Base-by-base conservation (phyloP, 2,113 vertebrate species). In the Myanophis thanlyinensis region DNA sequence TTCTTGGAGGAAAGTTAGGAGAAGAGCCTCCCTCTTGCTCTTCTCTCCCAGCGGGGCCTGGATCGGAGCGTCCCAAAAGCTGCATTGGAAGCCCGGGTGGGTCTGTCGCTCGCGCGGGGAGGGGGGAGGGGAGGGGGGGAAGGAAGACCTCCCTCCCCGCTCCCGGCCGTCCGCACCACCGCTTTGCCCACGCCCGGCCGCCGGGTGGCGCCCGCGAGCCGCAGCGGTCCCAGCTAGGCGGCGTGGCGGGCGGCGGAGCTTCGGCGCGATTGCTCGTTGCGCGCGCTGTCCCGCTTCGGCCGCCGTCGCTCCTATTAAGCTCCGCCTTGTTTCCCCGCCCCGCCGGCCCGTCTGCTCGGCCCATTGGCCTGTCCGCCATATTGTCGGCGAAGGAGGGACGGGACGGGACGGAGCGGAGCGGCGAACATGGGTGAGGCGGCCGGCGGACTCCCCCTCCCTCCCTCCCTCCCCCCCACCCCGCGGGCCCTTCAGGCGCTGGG, bases 311-410 rank as follows among this genome's bases (percentile, higher is more conserved):
- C 49, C 10, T 62, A 10, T 22, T 27, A 1, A 0, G 1, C 73
- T 4, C 88, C 47, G 1, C 20, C 47, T 54, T 87, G 9, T 23
- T 18, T 3, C 54, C 90, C 84, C 15, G 62, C 67, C 92, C 73
- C 88, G 47, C 91, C 67, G 52, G 35, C 67, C 23, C 10, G 27
- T 23, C 51, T 22, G 44, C 46, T 89, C 5, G 67, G 87, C 89
- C 86, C 54, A 90, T 73, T 53, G 85, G 89, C 92, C 91, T 52
- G 62, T 62, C 73, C 94, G 94, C 94, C 94, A 95, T 96, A 93
- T 96, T 93, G 95, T 93, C 93, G 89, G 87, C 91, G 86, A 35
- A 93, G 54, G 46, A 85, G 89, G 93, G 48, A 22, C 35, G 22
- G 8, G 56, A 27, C 52, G 89, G 93, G 48, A 22, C 35, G 22